Percentiles rank a stretch among this genome's conserved stretches.
Evolutionary conservation across 2,113 vertebrate species (phyloP).

Genomic region (Piaya cayana): DNA sequence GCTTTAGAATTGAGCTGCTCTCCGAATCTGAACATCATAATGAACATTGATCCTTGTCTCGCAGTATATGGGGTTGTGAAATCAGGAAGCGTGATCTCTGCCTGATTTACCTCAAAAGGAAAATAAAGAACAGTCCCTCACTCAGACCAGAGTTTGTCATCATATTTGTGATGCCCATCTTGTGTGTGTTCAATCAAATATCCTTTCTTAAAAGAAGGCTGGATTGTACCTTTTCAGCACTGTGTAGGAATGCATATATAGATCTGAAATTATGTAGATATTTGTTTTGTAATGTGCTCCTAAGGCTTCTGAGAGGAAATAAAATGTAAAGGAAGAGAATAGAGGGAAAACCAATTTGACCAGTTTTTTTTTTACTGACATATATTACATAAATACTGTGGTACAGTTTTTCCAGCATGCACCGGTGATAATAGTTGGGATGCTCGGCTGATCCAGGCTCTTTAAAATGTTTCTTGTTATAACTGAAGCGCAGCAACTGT

Average conservation of each 20-base stretch:
- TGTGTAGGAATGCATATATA: not conserved
- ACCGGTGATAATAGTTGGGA: not conserved
- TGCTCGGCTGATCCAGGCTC: not conserved
- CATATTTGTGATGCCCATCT: not conserved
- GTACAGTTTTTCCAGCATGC: not conserved
- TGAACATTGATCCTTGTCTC: not conserved
- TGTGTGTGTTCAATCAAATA: not conserved
- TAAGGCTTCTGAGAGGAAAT: not conserved
- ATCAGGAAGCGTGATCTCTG: not conserved
- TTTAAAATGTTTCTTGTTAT: not conserved
- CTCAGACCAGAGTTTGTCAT: not conserved
- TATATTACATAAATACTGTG: not conserved
- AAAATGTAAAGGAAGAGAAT: conserved; percentile 28
- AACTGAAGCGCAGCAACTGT: not conserved
- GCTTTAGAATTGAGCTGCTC: not conserved
- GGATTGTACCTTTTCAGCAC: not conserved
- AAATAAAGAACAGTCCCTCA: not conserved
- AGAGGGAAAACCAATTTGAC: conserved; percentile 9
- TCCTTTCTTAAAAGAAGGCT: not conserved
- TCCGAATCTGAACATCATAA: conserved; percentile 8
- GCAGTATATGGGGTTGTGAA: not conserved
- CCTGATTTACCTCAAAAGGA: not conserved
- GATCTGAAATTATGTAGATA: not conserved
- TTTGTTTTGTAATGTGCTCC: not conserved
- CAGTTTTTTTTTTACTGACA: not conserved